phyloP scores from a whole-genome alignment of 2,888 invertebrate species.

The Dexiosoma caninum region DNA sequence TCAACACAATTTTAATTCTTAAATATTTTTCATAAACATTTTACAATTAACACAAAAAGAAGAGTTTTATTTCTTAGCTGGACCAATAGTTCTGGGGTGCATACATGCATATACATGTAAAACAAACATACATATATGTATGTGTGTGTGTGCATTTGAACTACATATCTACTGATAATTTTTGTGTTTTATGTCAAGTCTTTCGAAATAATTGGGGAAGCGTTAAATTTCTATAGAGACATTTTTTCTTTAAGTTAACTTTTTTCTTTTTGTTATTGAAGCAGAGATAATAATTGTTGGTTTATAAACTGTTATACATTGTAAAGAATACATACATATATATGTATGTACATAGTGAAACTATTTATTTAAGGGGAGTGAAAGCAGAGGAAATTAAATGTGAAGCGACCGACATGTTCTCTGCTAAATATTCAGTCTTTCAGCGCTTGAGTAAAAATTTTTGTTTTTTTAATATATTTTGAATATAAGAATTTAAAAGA shows the following conservation, averaged over 20 bases:
- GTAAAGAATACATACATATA: background rate
- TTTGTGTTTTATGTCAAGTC: background rate
- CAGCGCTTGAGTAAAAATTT: no score
- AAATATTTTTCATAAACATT: background rate
- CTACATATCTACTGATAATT: slow-evolving; percentile 6
- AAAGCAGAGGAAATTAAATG: background rate
- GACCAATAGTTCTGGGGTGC: slow-evolving; percentile 11
- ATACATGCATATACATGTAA: no score
- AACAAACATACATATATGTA: background rate
- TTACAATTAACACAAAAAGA: background rate
- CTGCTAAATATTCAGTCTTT: background rate
- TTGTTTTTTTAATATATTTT: background rate
- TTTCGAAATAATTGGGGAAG: slow-evolving; percentile 1
- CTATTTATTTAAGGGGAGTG: slow-evolving; percentile 15
- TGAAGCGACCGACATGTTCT: background rate
- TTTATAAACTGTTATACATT: background rate
- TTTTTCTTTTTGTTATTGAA: background rate
- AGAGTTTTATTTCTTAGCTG: background rate
- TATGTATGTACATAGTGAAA: background rate
- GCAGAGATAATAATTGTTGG: background rate
- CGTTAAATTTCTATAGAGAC: background rate
- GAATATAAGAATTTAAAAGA: background rate
- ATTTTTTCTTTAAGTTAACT: background rate
- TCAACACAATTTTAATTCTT: background rate
- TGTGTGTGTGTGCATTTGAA: background rate